A percentile compares a stretch with the other conserved stretches of the same genome.
Conservation (phyloP, 2,888 invertebrate genomes). For the Pammene fasciana region DNA sequence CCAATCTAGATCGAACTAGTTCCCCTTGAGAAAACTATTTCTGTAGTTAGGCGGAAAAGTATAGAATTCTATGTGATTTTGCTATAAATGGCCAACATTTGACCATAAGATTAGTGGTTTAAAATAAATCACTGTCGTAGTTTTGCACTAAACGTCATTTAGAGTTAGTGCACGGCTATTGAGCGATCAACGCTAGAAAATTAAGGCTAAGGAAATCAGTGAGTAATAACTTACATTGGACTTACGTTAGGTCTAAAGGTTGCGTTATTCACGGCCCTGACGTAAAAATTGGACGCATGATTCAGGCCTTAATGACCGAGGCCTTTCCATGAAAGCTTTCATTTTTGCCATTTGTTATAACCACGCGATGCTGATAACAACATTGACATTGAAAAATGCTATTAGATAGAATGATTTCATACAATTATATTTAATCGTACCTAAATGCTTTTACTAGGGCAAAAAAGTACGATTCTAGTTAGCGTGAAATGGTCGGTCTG, state of each 20-base stretch:
- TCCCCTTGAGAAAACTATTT: constrained; percentile 37
- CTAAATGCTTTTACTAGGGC: constrained; percentile 1
- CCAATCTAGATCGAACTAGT: constrained; percentile 40
- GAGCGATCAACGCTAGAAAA: constrained; percentile 28
- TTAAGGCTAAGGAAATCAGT: constrained; percentile 18
- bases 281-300: constrained; percentile 59
- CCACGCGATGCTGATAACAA: constrained; percentile 48
- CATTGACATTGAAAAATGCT: constrained; percentile 52
- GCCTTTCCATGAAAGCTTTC: constrained; percentile 55
- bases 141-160: constrained; percentile 28
- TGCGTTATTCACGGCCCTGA: constrained; percentile 61
- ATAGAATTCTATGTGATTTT: constrained; percentile 29
- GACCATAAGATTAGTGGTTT: constrained; percentile 29
- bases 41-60: constrained; percentile 27
- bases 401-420: constrained; percentile 34
- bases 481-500: neutral
- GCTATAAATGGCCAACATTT: constrained; percentile 24
- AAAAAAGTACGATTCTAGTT: neutral
- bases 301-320: constrained; percentile 61
- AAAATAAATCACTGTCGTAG: constrained; percentile 31
- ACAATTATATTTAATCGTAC: constrained; percentile 20
- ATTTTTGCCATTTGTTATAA: constrained; percentile 43
- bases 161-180: constrained; percentile 27
- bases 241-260: constrained; percentile 53
- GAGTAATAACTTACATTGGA: constrained; percentile 36